Conservation (phyloP, 2,888 invertebrate species). For the Drosophila aldrichi region DNA sequence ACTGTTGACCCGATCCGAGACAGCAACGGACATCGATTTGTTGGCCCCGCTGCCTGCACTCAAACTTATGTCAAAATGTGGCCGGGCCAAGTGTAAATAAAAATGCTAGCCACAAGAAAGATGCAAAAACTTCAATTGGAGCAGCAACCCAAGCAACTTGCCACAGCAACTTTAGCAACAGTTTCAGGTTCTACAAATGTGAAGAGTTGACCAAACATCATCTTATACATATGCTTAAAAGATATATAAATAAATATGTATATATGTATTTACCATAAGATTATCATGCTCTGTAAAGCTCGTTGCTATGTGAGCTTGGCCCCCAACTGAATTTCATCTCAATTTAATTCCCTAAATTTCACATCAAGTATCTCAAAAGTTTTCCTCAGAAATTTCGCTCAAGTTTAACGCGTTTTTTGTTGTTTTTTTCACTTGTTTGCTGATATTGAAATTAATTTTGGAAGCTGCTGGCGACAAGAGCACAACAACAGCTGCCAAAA, state of each 20-base stretch:
- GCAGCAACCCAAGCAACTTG: conserved; percentile 22
- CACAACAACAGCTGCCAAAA: conserved; percentile 28
- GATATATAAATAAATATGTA: not conserved
- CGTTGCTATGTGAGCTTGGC: not conserved
- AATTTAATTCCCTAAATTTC: conserved; percentile 18
- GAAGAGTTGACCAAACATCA: not conserved
- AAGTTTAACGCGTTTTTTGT: conserved; percentile 29
- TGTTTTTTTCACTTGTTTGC: conserved; percentile 28
- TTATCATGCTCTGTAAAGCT: not conserved
- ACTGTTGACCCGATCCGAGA: conserved; percentile 15
- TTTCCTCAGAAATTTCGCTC: conserved; percentile 20
- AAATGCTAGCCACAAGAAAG: conserved; percentile 37
- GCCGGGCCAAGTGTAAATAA: conserved; percentile 55
- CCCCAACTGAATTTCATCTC: not conserved
- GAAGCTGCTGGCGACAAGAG: conserved; percentile 43
- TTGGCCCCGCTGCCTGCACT: conserved; percentile 2
- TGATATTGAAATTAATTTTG: conserved; percentile 59
- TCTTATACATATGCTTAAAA: not conserved
- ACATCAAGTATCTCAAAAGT: conserved; percentile 30
- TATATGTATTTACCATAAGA: not conserved
- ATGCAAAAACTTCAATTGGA: conserved; percentile 47
- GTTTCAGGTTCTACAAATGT: not conserved
- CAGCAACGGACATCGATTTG: conserved; percentile 32
- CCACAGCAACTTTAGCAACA: not conserved
- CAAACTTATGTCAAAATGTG: conserved; percentile 47